Evolutionary conservation across 2,797 vertebrate species (phyloP).

Genomic region (Sternarchorhynchus goeldii): DNA sequence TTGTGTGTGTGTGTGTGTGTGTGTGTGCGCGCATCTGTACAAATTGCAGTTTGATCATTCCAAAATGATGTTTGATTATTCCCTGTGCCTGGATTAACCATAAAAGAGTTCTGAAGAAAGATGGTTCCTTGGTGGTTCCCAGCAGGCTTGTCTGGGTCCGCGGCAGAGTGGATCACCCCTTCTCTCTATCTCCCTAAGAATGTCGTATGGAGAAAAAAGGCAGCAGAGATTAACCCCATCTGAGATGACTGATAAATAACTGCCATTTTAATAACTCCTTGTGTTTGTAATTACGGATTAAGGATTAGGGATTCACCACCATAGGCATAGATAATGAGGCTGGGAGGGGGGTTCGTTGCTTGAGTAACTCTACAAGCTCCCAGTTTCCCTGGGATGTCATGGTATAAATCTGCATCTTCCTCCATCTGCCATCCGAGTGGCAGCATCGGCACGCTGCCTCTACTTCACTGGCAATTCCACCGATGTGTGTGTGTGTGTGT

Average conservation of each 20-base stretch:
- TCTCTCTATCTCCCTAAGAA: too few species aligned
- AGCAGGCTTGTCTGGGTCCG: not conserved
- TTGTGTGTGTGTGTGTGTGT: not conserved
- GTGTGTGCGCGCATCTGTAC: not conserved
- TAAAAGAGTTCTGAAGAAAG: not conserved
- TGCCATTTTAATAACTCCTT: too few species aligned
- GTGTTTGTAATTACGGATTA: too few species aligned
- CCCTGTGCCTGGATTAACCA: not conserved
- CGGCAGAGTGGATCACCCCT: not conserved
- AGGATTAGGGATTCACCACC: too few species aligned
- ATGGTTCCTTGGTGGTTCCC: not conserved
- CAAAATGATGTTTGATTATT: not conserved
- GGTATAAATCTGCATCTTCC: constrained; percentile 35
- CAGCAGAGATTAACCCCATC: too few species aligned
- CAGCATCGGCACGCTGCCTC: constrained; percentile 23
- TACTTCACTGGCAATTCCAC: constrained; percentile 30
- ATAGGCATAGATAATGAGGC: too few species aligned
- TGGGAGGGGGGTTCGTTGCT: too few species aligned
- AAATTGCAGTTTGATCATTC: not conserved
- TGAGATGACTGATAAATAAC: too few species aligned
- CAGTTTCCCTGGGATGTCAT: constrained; percentile 10
- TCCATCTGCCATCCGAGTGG: constrained; percentile 13
- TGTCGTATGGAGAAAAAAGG: too few species aligned
- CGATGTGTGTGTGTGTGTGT: constrained; percentile 43
- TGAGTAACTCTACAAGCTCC: constrained; percentile 1